Conservation (phyloP, 2,888 invertebrate genomes). For the Baronia brevicornis region DNA sequence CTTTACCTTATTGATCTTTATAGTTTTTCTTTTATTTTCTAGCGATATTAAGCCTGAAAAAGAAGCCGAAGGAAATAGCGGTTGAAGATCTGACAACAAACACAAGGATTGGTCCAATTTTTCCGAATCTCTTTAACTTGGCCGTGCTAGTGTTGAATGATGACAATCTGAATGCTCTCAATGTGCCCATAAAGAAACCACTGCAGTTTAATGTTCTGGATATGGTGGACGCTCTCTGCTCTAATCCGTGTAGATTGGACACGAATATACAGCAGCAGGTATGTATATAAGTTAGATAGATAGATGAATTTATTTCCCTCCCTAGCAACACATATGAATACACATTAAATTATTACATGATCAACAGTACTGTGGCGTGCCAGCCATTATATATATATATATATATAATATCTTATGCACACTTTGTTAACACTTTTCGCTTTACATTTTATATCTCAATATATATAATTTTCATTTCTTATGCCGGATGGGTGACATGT, state of each 20-base stretch:
- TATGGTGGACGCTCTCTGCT: constrained; percentile 75
- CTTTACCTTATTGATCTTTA: too few relatives aligned
- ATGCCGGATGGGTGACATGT: too few relatives aligned
- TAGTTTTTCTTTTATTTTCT: constrained; percentile 20
- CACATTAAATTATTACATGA: too few relatives aligned
- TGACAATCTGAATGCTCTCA: constrained; percentile 67
- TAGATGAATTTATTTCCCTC: too few relatives aligned
- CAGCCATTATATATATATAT: too few relatives aligned
- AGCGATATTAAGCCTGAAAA: constrained; percentile 71
- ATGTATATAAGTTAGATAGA: too few relatives aligned
- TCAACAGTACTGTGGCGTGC: too few relatives aligned
- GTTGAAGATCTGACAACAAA: constrained; percentile 76
- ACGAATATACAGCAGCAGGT: constrained; percentile 77
- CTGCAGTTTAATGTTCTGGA: constrained; percentile 67
- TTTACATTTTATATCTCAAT: too few relatives aligned
- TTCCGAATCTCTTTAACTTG: constrained; percentile 76
- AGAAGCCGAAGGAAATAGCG: constrained; percentile 66
- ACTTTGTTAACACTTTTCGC: too few relatives aligned
- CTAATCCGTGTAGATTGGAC: constrained; percentile 71
- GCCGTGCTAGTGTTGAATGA: constrained; percentile 76
- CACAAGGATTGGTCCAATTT: constrained; percentile 74
- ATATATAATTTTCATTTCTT: too few relatives aligned
- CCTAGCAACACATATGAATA: too few relatives aligned
- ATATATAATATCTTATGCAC: too few relatives aligned
- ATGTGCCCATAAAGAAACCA: constrained; percentile 63